A percentile compares a stretch with the other conserved stretches of the same genome.
These are phyloP conservation scores for Notodonta dromedarius DNA, from an alignment of 2,888 invertebrate species.

Conservation along the genomic window DNA sequence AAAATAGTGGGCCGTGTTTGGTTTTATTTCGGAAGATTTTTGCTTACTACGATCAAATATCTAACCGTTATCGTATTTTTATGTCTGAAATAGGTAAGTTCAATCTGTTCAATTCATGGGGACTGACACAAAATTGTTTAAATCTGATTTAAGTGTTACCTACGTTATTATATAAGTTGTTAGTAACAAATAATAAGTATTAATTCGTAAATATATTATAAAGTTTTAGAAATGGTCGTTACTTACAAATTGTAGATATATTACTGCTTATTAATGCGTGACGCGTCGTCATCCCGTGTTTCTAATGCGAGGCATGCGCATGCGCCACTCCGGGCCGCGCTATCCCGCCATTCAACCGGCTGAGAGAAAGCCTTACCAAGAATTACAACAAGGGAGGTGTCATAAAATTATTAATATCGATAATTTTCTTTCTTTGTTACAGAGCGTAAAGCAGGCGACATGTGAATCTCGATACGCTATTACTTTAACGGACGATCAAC, in stretches of 20 bases:
- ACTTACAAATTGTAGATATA: constrained; percentile 6
- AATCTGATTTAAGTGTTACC: too few relatives aligned
- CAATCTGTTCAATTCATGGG: too few relatives aligned
- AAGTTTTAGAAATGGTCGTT: background rate
- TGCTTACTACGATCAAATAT: background rate
- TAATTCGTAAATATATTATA: background rate
- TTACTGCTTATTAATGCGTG: constrained; percentile 40
- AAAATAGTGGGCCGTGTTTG: background rate
- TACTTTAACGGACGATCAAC: constrained; percentile 17
- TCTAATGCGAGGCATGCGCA: constrained; percentile 45
- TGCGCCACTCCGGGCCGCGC: constrained; percentile 7
- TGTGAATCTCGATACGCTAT: constrained; percentile 35
- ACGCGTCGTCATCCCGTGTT: constrained; percentile 35
- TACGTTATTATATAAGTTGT: background rate
- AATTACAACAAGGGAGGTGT: constrained; percentile 13
- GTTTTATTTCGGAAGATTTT: background rate
- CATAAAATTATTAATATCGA: constrained; percentile 13
- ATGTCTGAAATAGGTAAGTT: too few relatives aligned
- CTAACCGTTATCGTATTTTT: too few relatives aligned
- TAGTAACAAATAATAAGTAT: background rate
- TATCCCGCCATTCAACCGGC: constrained; percentile 27
- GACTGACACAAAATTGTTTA: too few relatives aligned
- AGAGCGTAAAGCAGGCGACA: constrained; percentile 39
- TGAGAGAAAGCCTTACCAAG: constrained; percentile 28
- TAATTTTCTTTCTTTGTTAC: constrained; percentile 40